Evolutionary conservation across 2,888 invertebrate genomes (phyloP).

Genomic region (Atethmia centrago): DNA sequence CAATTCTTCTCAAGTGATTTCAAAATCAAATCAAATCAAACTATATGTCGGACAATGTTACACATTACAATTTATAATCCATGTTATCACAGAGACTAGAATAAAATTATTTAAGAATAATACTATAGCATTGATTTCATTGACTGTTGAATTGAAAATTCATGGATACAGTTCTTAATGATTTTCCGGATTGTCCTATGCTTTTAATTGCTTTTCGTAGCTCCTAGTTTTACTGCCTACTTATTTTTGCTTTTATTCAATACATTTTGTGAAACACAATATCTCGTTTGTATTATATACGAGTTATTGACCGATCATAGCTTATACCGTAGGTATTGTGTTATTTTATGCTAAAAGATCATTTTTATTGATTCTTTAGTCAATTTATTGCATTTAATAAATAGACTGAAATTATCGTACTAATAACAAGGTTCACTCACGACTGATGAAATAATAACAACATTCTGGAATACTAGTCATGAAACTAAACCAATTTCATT

Average conservation of each 20-base stretch:
- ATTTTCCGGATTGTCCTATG: neutral
- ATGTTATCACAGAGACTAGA: no score
- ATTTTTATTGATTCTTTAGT: neutral
- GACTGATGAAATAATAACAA: neutral
- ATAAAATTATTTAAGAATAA: no score
- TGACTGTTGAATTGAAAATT: neutral
- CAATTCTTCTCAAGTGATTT: neutral
- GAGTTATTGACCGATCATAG: neutral
- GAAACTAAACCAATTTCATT: neutral
- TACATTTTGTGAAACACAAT: neutral
- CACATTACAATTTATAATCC: no score
- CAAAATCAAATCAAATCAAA: no score
- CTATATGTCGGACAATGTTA: no score
- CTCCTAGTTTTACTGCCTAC: neutral
- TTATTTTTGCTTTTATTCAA: neutral
- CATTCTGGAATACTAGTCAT: neutral
- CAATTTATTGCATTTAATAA: neutral
- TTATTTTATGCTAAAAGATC: neutral
- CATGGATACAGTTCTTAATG: neutral
- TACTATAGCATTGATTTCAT: neutral
- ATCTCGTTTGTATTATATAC: neutral
- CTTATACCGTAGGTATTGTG: neutral
- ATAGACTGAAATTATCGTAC: neutral
- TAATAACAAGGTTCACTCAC: neutral
- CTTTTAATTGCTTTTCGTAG: neutral